A percentile compares a stretch with the other conserved stretches of the same genome.
phyloP scores from a whole-genome alignment of 2,888 invertebrate genomes.

The Thymelicus lineola region DNA sequence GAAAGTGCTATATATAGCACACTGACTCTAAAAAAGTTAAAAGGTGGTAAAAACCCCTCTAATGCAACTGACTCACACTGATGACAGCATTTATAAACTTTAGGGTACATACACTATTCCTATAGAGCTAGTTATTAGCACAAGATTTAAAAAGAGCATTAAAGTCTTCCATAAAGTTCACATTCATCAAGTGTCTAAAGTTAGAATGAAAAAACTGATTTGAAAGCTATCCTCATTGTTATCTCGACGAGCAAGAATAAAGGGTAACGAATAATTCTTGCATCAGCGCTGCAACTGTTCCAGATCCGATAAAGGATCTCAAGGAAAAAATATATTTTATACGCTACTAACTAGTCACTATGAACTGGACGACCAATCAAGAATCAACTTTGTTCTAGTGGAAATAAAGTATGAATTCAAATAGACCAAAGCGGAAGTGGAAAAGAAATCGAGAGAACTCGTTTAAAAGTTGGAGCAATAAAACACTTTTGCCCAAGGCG shows the following conservation, averaged over 20 bases:
- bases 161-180: slow-evolving; percentile 30
- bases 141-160: slow-evolving; percentile 46
- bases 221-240: slow-evolving; percentile 38
- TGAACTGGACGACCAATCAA: slow-evolving; percentile 20
- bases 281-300: slow-evolving; percentile 65
- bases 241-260: slow-evolving; percentile 42
- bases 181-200: slow-evolving; percentile 24
- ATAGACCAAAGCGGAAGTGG: slow-evolving; percentile 6
- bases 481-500: slow-evolving; percentile 67
- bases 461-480: slow-evolving; percentile 59
- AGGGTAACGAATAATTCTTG: slow-evolving; percentile 62
- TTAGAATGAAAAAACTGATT: slow-evolving; percentile 1
- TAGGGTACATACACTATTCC: not conserved
- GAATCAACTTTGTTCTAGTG: slow-evolving; percentile 43
- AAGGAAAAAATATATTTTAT: slow-evolving; percentile 66
- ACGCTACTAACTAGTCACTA: slow-evolving; percentile 49
- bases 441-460: slow-evolving; percentile 45
- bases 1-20: too few species aligned
- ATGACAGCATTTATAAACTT: too few species aligned
- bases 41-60: too few species aligned
- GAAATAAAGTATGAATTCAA: slow-evolving; percentile 41
- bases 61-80: too few species aligned
- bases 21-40: too few species aligned
- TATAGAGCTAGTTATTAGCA: not conserved
- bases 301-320: slow-evolving; percentile 67